Conservation (phyloP, 1,140 invertebrate genomes). For the Pseudomyrmex gracilis region DNA sequence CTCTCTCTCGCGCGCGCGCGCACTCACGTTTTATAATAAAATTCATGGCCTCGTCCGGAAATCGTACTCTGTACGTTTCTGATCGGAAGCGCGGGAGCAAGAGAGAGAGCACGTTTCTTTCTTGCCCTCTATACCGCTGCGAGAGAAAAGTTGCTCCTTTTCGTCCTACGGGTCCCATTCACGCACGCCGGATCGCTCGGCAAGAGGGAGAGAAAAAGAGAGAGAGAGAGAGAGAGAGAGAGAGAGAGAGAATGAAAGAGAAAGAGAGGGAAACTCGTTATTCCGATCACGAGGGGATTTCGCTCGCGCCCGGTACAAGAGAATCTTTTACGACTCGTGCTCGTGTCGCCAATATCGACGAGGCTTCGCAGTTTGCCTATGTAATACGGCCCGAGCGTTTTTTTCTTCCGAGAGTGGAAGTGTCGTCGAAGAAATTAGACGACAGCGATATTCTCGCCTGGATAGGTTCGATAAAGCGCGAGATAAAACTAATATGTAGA, state of each 20-base stretch:
- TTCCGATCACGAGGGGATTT: slow-evolving; percentile 75
- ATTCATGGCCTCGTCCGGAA: slow-evolving; percentile 69
- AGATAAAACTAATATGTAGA: neutral
- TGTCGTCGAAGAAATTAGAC: slow-evolving; percentile 40
- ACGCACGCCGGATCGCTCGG: slow-evolving; percentile 66
- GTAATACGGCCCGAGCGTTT: slow-evolving; percentile 55
- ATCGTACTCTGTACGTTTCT: slow-evolving; percentile 53
- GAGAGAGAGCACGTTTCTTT: slow-evolving; percentile 20
- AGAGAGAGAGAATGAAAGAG: too few species aligned
- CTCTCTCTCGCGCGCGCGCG: too few species aligned
- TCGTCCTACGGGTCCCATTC: slow-evolving; percentile 69
- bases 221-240: too few species aligned
- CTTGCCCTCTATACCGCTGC: slow-evolving; percentile 2
- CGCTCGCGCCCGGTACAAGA: slow-evolving; percentile 63
- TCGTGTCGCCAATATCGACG: slow-evolving; percentile 72
- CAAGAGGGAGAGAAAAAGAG: neutral
- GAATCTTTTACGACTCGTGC: slow-evolving; percentile 72
- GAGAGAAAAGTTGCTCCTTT: slow-evolving; percentile 58
- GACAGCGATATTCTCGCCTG: slow-evolving; percentile 15
- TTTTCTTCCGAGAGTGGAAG: slow-evolving; percentile 1
- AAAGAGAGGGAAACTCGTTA: slow-evolving; percentile 63
- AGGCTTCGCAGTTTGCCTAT: slow-evolving; percentile 71
- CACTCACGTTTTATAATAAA: slow-evolving; percentile 62
- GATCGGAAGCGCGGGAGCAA: slow-evolving; percentile 57
- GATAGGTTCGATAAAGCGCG: neutral